Base-by-base conservation (phyloP, 2,888 invertebrate genomes). In the Standfussiana lucernea region DNA sequence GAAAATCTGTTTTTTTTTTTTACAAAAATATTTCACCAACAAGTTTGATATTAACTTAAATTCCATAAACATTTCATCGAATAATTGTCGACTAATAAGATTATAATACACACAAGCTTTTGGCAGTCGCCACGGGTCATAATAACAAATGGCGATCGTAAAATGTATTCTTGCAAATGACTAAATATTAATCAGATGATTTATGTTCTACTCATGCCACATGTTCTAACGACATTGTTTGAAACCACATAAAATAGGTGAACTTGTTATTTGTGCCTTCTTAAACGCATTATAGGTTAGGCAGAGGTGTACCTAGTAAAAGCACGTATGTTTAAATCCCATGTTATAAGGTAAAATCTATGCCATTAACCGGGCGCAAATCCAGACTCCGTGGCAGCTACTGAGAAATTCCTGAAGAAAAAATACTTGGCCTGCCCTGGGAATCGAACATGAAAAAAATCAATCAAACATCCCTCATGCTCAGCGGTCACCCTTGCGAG, bases 81-180 rank as follows among this genome's bases (percentile, higher is more conserved):
- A 37, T 42, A 59, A 62, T 75, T 65, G 68, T 35, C n/a, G 13
- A 62, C n/a, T 37, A 75, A 66, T 66, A 47, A 47, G 28, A 69
- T 69, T 65, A 72, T 56, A 56, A 77, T n/a, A 62, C 35, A 64
- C 21, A 45, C 67, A 64, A 47, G 37, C 4, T 65, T 53, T 84
- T 84, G 80, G 84, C 84, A 79, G 56, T 50, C 61, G 18, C 10
- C 37, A 50, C 70, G 42, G n/a, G 47, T 72, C 62, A 56, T 71
- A 47, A 79, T 74, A 64, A 79, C 59, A 71, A 82, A 82, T 79
- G 40, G 50, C 32, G 32, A 61, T 80, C 68, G 59, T 84, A 69
- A 82, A 84, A 72, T 66, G 59, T 75, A 65, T 84, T 82, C 45
- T 69, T 65, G 70, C 21, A 59, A 71, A 74, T 71, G 50, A 61